phyloP scores from a whole-genome alignment of 2,113 vertebrate genomes.

The Eretmodus cyanostictus region DNA sequence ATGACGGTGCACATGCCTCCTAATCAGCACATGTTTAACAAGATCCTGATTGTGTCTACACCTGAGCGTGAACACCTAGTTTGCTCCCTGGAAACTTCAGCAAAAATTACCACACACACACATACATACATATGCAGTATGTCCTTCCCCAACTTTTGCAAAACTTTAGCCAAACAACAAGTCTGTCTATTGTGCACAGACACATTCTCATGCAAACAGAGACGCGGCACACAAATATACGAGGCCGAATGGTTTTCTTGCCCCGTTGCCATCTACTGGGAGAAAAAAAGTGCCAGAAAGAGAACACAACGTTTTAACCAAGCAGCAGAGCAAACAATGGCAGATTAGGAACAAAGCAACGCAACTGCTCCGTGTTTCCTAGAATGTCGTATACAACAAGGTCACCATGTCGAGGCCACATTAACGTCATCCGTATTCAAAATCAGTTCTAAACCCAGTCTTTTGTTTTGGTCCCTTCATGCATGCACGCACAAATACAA shows the following conservation, averaged over 20 bases:
- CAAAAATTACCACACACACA: not conserved
- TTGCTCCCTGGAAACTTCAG: not conserved
- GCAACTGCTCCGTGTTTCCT: not conserved
- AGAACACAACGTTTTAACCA: slow-evolving; percentile 1
- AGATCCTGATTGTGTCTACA: slow-evolving; percentile 25
- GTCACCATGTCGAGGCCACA: not conserved
- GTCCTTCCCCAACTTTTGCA: not conserved
- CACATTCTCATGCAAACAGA: not conserved
- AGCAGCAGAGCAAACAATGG: slow-evolving; percentile 31
- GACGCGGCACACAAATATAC: not conserved
- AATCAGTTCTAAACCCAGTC: not conserved
- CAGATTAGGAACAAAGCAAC: slow-evolving; percentile 24
- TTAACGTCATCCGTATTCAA: not conserved
- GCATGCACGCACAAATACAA: not conserved
- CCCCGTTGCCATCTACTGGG: not conserved
- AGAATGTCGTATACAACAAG: not conserved
- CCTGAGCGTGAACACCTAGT: not conserved
- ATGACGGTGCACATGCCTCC: not conserved
- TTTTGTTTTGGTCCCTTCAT: not conserved
- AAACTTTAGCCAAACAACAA: not conserved
- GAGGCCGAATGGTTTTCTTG: not conserved
- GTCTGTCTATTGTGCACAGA: not conserved
- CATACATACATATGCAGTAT: not conserved
- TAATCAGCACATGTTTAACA: slow-evolving; percentile 11
- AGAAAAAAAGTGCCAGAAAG: slow-evolving; percentile 22